Percentiles rank a stretch among this genome's conserved stretches.
Evolutionary conservation across 2,113 vertebrate species (phyloP).

Genomic region (Daboia siamensis): DNA sequence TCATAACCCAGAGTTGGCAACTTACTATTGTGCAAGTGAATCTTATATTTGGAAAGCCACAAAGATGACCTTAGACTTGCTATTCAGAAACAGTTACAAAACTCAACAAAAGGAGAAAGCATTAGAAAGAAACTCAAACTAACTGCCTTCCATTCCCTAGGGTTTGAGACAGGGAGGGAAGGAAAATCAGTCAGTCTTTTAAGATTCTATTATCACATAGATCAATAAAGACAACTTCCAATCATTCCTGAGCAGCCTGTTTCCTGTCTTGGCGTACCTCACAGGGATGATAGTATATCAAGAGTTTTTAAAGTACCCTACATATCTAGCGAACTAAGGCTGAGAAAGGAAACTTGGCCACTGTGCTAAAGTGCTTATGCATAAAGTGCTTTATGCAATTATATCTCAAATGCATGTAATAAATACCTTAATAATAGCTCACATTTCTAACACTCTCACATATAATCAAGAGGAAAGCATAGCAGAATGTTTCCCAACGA

Average conservation of each 20-base stretch:
- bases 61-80: not conserved
- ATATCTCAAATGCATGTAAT: not conserved
- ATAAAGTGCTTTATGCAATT: not conserved
- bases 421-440: not conserved
- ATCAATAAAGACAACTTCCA: not conserved
- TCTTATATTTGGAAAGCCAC: not conserved
- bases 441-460: not conserved
- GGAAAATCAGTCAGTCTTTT: not conserved
- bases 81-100: not conserved
- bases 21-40: not conserved
- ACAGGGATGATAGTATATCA: not conserved
- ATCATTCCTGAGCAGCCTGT: not conserved
- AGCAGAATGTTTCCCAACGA: not conserved
- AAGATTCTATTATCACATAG: not conserved
- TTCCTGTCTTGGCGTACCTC: not conserved
- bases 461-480: not conserved
- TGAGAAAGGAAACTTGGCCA: not conserved
- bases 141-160: not conserved
- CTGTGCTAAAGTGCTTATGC: not conserved
- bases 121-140: not conserved
- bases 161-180: not conserved
- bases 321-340: not conserved
- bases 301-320: not conserved
- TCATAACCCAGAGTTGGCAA: not conserved
- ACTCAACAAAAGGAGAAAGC: not conserved